Evolutionary conservation across 53 echinoderm and acorn worm species (phyloP).

Genomic region (Echinarachnius parma): DNA sequence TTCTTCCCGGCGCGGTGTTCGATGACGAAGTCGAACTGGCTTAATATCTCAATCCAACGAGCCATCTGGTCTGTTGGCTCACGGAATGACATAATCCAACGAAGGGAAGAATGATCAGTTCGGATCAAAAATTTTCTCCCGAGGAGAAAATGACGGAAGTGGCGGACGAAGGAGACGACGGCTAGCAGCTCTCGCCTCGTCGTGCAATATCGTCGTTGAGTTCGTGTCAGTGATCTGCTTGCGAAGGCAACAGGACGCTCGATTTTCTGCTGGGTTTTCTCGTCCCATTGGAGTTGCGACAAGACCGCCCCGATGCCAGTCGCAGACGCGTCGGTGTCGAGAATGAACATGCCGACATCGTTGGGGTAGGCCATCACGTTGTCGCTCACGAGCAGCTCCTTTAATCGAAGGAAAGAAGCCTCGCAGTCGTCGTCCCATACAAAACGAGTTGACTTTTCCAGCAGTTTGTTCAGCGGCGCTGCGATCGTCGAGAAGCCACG

Average conservation of each 20-base stretch:
- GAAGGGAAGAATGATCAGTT: constrained; percentile 43
- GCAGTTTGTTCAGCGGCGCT: constrained; percentile 12
- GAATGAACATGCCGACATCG: too few relatives aligned
- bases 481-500: constrained; percentile 27
- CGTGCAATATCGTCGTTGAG: constrained; percentile 55
- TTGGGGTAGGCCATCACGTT: too few relatives aligned
- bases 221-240: constrained; percentile 50
- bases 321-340: too few relatives aligned
- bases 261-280: constrained; percentile 37
- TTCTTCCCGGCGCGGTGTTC: constrained; percentile 53
- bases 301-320: constrained; percentile 52
- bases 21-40: constrained; percentile 60
- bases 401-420: too few relatives aligned
- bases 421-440: too few relatives aligned
- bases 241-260: constrained; percentile 62
- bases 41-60: constrained; percentile 64
- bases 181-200: constrained; percentile 59
- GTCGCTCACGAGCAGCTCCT: too few relatives aligned
- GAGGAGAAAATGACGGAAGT: constrained; percentile 59
- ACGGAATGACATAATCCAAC: constrained; percentile 50
- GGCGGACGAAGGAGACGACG: constrained; percentile 45
- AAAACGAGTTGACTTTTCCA: too few relatives aligned
- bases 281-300: constrained; percentile 59
- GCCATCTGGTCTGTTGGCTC: constrained; percentile 57
- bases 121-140: constrained; percentile 52